Conservation (phyloP, 2,113 vertebrate species). For the Boleophthalmus pectinirostris region DNA sequence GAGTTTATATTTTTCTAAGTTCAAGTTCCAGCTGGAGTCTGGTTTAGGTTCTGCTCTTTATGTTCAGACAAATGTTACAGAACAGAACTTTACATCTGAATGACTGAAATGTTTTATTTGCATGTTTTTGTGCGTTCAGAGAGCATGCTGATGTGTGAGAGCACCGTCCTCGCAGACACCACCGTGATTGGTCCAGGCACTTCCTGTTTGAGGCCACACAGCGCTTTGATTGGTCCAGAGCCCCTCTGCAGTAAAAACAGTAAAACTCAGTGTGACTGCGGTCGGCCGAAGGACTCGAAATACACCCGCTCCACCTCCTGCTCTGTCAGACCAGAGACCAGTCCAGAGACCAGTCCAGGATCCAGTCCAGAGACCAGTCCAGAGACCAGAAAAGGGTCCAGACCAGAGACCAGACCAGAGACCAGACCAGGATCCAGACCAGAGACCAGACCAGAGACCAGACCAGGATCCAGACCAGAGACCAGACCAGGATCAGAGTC, state of each 20-base stretch:
- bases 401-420: neutral
- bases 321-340: neutral
- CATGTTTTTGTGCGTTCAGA: neutral
- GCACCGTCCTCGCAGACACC: neutral
- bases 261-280: neutral
- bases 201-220: neutral
- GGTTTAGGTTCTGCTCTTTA: neutral
- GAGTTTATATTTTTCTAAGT: neutral
- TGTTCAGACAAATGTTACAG: too few relatives aligned
- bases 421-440: neutral
- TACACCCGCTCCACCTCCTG: neutral
- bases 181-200: slow-evolving; percentile 1
- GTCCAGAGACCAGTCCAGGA: neutral
- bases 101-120: neutral
- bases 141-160: neutral
- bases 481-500: neutral
- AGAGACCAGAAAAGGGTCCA: neutral
- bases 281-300: neutral
- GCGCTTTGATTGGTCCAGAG: neutral
- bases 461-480: neutral
- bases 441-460: neutral
- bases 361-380: neutral
- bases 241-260: neutral
- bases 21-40: neutral
- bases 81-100: too few relatives aligned